Base-by-base conservation (phyloP, 2,797 vertebrate species). In the Helarctos malayanus region DNA sequence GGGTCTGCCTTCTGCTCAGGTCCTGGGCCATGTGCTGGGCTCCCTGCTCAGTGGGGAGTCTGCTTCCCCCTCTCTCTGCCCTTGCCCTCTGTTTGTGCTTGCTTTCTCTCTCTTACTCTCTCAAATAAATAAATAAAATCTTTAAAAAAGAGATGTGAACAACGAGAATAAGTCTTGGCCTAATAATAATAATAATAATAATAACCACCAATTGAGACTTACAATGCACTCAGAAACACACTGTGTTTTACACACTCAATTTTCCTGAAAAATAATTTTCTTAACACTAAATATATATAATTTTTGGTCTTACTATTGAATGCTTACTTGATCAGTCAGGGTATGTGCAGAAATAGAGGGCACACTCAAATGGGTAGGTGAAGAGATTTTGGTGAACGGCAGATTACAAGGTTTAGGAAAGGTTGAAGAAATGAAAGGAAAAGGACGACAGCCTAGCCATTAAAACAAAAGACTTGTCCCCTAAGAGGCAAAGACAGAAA, bases 221-320 rank as follows among this genome's bases (percentile, higher is more conserved):
- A 63, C 12, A 79, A 5, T n/a, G 12, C 47, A 23, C 21, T 94
- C 18, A 95, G 45, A 89, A 92, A 91, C 75, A 86, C 8, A 25
- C 13, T 59, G 25, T 38, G 11, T 80, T 94, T 91, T 85, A 71
- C 25, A 73, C 18, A 56, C 7, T 4, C n/a, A 1, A 41, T 69
- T 93, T 93, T 79, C 56, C 54, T 79, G 57, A 32, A 93, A 65
- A 38, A 68, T 59, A 79, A 1, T 38, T 94, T 94, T 57, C 41
- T 47, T 84, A 81, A 78, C 14, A 80, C 13, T 45, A 73, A 73
- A 27, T 84, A 23, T 23, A 54, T 78, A 52, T 35, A 19, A 47
- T 54, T 57, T 84, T 73, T 57, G 3, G 2, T n/a, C 12, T 84
- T 89, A 45, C 57, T 83, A 27, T 25, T 93, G 29, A 83, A 79